A percentile compares a stretch with the other conserved stretches of the same genome.
phyloP scores from a whole-genome alignment of 1,140 invertebrate species.

The Halyomorpha halys region DNA sequence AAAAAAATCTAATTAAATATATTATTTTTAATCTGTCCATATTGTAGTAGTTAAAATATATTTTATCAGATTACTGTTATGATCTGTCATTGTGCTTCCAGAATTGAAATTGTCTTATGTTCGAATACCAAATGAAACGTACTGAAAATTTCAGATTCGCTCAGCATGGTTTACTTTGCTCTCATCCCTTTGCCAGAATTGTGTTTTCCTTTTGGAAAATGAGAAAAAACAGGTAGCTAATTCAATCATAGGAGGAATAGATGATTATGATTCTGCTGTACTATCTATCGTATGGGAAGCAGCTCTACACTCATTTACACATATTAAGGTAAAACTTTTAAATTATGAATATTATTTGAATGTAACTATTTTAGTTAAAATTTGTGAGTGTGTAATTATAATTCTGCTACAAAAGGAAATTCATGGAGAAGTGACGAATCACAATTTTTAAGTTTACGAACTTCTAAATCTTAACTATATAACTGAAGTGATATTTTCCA shows the following conservation, averaged over 20 bases:
- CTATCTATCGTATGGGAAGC: slow-evolving; percentile 60
- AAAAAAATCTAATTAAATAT: not conserved
- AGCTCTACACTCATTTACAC: slow-evolving; percentile 45
- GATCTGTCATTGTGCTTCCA: too few species aligned
- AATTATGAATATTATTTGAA: not conserved
- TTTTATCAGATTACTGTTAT: not conserved
- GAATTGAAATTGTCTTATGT: not conserved
- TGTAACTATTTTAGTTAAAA: not conserved
- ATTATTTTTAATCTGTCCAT: not conserved
- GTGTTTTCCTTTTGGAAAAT: slow-evolving; percentile 37
- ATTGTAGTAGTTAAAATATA: not conserved
- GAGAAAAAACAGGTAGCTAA: slow-evolving; percentile 47
- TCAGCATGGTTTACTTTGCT: slow-evolving; percentile 55
- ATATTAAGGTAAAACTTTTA: slow-evolving; percentile 43
- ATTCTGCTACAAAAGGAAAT: too few species aligned
- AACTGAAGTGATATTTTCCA: too few species aligned
- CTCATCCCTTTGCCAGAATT: slow-evolving; percentile 48
- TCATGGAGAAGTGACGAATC: too few species aligned
- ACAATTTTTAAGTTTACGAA: too few species aligned
- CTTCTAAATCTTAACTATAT: too few species aligned
- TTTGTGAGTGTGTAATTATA: too few species aligned
- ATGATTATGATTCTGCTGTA: slow-evolving; percentile 57
- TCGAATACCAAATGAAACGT: not conserved
- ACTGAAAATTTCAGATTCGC: slow-evolving; percentile 34
- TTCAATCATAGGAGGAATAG: slow-evolving; percentile 52